These are phyloP conservation scores for Enteromius viviparus DNA, from an alignment of 2,797 vertebrate species.

Conservation along the genomic window DNA sequence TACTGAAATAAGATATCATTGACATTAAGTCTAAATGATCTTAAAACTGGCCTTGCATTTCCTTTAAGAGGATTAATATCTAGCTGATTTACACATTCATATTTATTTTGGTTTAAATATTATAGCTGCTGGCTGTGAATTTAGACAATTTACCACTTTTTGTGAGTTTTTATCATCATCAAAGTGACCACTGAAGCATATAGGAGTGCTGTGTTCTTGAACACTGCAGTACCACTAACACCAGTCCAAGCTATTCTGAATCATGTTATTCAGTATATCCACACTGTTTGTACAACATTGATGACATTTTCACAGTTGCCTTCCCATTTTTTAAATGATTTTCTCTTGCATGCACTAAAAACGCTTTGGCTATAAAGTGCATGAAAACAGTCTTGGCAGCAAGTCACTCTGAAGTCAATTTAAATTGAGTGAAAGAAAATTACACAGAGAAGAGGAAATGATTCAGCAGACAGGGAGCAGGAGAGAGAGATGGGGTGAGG, in stretches of 20 bases:
- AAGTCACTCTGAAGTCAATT: conserved; percentile 26
- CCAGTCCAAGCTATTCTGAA: background rate
- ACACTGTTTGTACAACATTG: background rate
- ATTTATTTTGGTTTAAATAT: background rate
- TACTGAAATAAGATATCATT: background rate
- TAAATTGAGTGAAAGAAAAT: conserved; percentile 36
- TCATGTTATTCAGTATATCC: conserved; percentile 12
- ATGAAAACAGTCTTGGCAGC: conserved; percentile 10
- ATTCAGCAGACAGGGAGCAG: conserved; percentile 26
- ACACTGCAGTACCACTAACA: conserved; percentile 1
- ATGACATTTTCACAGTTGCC: conserved; percentile 23
- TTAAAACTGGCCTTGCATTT: background rate
- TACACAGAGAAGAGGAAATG: conserved; percentile 14
- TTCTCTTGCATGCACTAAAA: conserved; percentile 3
- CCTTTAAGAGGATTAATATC: background rate
- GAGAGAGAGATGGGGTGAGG: conserved; percentile 22
- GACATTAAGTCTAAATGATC: background rate
- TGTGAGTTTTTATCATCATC: conserved; percentile 10
- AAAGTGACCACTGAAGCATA: conserved; percentile 14
- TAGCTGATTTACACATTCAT: too few species aligned
- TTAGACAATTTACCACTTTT: background rate
- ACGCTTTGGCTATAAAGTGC: conserved; percentile 7
- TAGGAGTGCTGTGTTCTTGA: background rate
- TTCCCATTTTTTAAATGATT: conserved; percentile 32
- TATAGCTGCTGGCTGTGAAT: background rate